A percentile compares a stretch with the other conserved stretches of the same genome.
These are phyloP conservation scores for Epinephelus coioides DNA, from an alignment of 2,797 vertebrate species.

Conservation along the genomic window DNA sequence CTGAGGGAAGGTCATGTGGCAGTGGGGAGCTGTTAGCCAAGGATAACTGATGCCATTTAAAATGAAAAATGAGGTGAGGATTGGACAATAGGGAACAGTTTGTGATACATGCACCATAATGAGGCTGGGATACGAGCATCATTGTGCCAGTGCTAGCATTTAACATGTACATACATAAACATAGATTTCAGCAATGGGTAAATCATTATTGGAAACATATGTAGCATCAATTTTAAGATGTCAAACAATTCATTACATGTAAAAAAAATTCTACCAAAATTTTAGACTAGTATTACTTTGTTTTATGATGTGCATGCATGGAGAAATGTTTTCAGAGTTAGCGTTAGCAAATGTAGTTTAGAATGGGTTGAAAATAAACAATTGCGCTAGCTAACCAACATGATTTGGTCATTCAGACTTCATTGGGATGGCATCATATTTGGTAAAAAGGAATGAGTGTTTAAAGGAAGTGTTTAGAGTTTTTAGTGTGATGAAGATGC, in stretches of 20 bases:
- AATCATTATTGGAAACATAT: no score
- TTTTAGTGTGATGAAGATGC: background rate
- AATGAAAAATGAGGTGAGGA: constrained; percentile 18
- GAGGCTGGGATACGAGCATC: background rate
- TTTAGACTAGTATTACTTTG: background rate
- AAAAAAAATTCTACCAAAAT: background rate
- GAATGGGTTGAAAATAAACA: background rate
- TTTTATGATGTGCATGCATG: background rate
- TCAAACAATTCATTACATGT: no score
- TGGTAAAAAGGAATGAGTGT: no score
- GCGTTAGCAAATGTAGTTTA: background rate
- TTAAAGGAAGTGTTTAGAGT: no score
- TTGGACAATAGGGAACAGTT: background rate
- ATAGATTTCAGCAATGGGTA: background rate
- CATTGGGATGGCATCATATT: background rate
- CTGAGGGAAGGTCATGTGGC: background rate
- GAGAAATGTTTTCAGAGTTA: background rate
- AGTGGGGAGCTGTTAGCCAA: background rate
- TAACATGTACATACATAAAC: background rate
- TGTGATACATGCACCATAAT: background rate
- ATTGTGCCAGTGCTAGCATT: background rate
- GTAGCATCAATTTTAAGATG: no score
- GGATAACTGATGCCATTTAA: constrained; percentile 20
- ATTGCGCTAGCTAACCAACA: background rate
- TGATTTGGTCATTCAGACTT: background rate